A percentile compares a stretch with the other conserved stretches of the same genome.
phyloP scores from a whole-genome alignment of 2,797 vertebrate species.

The Notamacropus eugenii region DNA sequence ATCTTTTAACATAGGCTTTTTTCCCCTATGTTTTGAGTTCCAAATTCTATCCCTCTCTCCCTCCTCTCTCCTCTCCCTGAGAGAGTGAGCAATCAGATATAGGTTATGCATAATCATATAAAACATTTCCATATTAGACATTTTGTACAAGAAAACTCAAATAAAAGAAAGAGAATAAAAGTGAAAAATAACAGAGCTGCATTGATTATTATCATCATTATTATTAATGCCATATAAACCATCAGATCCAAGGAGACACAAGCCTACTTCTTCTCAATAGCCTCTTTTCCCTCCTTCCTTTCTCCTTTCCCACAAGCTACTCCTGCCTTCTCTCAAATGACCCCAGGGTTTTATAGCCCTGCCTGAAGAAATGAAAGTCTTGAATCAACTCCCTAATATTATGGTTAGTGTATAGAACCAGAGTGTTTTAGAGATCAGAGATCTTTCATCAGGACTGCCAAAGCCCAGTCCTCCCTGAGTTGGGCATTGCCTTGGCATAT shows the following conservation, averaged over 20 bases:
- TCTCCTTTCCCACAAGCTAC: no score
- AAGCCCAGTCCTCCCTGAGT: not conserved
- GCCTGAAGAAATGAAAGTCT: not conserved
- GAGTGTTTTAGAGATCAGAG: not conserved
- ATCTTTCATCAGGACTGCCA: not conserved
- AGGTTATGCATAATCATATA: not conserved
- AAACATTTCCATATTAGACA: not conserved
- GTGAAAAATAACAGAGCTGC: not conserved
- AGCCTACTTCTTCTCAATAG: not conserved
- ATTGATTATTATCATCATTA: not conserved
- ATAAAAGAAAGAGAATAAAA: not conserved
- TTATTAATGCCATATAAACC: not conserved
- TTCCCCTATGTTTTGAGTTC: not conserved
- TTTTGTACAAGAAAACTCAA: not conserved
- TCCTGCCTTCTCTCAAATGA: not conserved
- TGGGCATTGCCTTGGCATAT: not conserved
- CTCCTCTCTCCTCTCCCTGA: not conserved
- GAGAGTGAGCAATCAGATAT: not conserved
- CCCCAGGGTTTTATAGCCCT: not conserved
- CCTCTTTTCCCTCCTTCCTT: not conserved
- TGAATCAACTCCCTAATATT: not conserved
- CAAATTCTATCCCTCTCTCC: not conserved
- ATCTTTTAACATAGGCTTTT: not conserved
- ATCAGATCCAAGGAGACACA: not conserved
- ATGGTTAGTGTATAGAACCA: not conserved